phyloP scores from a whole-genome alignment of 2,888 invertebrate genomes.

The Troilus luridus region DNA sequence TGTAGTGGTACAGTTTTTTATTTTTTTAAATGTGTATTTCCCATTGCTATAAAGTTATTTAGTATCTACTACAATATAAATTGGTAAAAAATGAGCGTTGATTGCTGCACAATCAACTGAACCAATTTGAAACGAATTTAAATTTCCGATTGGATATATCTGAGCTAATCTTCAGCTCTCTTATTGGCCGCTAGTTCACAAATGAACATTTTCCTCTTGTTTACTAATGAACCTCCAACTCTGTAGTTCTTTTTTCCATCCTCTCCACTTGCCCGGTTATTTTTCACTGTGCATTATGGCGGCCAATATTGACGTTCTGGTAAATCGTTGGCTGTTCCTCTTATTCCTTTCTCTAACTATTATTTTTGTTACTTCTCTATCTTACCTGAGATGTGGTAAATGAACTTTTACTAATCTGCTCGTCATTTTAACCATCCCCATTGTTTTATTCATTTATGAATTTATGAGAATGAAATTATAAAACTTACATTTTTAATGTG shows the following conservation, averaged over 20 bases:
- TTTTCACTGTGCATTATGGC: slow-evolving; percentile 7
- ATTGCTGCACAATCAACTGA: background rate
- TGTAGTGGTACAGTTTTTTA: too few relatives aligned
- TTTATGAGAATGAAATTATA: too few relatives aligned
- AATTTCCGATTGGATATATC: background rate
- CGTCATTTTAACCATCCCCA: too few relatives aligned
- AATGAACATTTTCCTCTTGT: slow-evolving; percentile 41
- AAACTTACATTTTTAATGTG: too few relatives aligned
- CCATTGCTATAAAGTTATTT: too few relatives aligned
- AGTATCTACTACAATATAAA: background rate
- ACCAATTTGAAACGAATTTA: background rate
- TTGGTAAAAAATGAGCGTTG: background rate
- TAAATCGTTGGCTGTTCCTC: background rate
- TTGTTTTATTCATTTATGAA: too few relatives aligned
- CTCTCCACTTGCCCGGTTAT: background rate
- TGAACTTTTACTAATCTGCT: background rate
- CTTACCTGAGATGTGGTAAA: background rate
- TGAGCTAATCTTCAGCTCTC: background rate
- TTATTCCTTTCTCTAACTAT: background rate
- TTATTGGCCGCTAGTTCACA: background rate
- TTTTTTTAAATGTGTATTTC: too few relatives aligned
- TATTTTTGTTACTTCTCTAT: background rate
- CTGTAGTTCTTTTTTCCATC: background rate
- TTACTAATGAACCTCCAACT: background rate
- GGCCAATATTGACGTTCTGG: slow-evolving; percentile 7